Conservation (phyloP, 1,140 invertebrate genomes). For the Hyles vespertilio region DNA sequence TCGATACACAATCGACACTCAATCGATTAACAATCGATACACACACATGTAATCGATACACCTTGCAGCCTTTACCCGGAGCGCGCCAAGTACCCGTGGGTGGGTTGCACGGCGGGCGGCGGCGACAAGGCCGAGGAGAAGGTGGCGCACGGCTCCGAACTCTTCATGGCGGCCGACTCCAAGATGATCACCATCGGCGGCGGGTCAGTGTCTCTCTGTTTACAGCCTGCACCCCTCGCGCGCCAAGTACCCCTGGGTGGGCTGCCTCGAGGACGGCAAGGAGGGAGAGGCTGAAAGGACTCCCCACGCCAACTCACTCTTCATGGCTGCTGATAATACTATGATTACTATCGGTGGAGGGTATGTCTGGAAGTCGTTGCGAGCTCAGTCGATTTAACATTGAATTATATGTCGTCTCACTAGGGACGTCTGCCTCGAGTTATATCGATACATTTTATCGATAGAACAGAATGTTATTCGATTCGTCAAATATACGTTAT, state of each 20-base stretch:
- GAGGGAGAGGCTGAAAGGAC: conserved; percentile 76
- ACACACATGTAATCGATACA: background rate
- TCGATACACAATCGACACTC: background rate
- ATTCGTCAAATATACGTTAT: too few relatives aligned
- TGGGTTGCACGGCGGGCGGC: conserved; percentile 77
- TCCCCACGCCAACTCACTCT: conserved; percentile 88
- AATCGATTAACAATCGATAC: background rate
- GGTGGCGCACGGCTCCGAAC: conserved; percentile 87
- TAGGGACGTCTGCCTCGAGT: too few relatives aligned
- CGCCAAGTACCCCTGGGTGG: conserved; percentile 94
- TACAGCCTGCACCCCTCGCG: conserved; percentile 84
- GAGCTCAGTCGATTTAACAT: too few relatives aligned
- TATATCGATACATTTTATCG: too few relatives aligned
- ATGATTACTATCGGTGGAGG: conserved; percentile 87
- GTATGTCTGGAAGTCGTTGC: conserved; percentile 24
- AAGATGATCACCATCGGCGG: conserved; percentile 92
- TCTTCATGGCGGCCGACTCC: conserved; percentile 97
- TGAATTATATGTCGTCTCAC: too few relatives aligned
- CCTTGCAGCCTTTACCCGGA: conserved; percentile 84
- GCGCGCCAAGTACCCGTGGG: conserved; percentile 94
- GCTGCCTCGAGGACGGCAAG: conserved; percentile 73
- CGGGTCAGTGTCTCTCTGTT: conserved; percentile 43
- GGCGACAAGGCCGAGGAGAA: conserved; percentile 78
- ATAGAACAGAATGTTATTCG: too few relatives aligned
- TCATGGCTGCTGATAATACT: conserved; percentile 94